Evolutionary conservation across 2,888 invertebrate genomes (phyloP).

Genomic region (Kryphioiulus occultus): DNA sequence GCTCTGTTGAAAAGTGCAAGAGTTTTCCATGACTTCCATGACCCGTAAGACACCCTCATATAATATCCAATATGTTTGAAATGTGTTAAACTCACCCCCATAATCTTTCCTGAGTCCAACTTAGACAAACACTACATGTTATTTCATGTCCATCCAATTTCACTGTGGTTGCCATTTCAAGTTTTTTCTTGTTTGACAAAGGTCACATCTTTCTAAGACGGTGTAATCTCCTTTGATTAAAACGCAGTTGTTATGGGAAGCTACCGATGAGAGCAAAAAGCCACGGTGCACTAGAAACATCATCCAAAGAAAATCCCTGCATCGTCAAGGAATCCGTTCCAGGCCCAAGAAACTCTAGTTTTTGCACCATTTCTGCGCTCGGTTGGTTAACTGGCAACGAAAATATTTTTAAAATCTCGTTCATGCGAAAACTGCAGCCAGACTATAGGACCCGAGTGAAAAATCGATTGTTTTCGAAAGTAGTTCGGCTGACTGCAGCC

Average conservation of each 20-base stretch:
- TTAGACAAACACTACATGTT: no score
- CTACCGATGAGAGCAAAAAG: not conserved
- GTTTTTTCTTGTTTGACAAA: no score
- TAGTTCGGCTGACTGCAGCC: not conserved
- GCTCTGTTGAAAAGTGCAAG: no score
- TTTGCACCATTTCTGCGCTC: not conserved
- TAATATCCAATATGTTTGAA: no score
- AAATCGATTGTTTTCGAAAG: constrained; percentile 7
- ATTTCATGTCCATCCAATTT: no score
- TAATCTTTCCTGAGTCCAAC: no score
- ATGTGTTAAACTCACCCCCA: no score
- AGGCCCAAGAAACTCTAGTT: not conserved
- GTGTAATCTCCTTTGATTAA: no score
- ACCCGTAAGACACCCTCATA: no score
- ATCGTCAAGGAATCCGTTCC: not conserved
- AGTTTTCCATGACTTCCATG: no score
- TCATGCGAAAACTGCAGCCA: not conserved
- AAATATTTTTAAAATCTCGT: constrained; percentile 23
- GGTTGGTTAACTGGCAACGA: not conserved
- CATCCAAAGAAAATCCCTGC: not conserved
- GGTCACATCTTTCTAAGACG: no score
- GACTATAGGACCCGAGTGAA: not conserved
- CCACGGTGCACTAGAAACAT: not conserved
- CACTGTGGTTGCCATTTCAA: no score
- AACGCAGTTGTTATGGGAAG: not conserved